These are phyloP conservation scores for Pristionchus maxplancki DNA, from an alignment of 2,888 invertebrate genomes.

Conservation along the genomic window DNA sequence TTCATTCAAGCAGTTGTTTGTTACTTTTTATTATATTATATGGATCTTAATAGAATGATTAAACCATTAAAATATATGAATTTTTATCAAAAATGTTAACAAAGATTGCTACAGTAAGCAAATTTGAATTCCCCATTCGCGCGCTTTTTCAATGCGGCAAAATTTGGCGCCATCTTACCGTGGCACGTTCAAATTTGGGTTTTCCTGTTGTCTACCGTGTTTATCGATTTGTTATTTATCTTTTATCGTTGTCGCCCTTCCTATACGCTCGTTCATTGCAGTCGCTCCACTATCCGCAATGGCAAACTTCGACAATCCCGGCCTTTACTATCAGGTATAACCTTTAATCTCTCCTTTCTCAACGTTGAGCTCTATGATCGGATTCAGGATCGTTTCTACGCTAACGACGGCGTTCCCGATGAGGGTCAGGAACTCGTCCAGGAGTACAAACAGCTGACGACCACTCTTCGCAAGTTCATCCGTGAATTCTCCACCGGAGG, in stretches of 20 bases:
- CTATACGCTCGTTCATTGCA: background rate
- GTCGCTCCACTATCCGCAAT: constrained; percentile 54
- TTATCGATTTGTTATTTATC: background rate
- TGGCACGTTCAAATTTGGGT: background rate
- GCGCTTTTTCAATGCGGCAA: constrained; percentile 43
- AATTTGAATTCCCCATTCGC: constrained; percentile 8
- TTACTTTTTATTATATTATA: background rate
- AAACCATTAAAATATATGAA: background rate
- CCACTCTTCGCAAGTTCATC: constrained; percentile 94
- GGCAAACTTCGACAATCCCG: constrained; percentile 74
- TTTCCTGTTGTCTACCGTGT: background rate
- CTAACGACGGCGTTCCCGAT: constrained; percentile 73
- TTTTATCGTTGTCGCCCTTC: background rate
- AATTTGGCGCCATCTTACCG: constrained; percentile 43
- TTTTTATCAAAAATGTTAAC: background rate
- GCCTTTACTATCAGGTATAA: constrained; percentile 71
- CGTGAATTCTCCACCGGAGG: constrained; percentile 95
- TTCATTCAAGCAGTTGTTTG: too few species aligned
- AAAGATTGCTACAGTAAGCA: background rate
- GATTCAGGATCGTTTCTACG: constrained; percentile 69
- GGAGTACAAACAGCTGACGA: constrained; percentile 83
- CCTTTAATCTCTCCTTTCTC: background rate
- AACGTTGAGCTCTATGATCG: background rate
- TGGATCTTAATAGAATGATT: background rate
- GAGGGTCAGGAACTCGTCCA: constrained; percentile 72